Evolutionary conservation across 2,797 vertebrate genomes (phyloP).

Genomic region (Microhierax caerulescens): DNA sequence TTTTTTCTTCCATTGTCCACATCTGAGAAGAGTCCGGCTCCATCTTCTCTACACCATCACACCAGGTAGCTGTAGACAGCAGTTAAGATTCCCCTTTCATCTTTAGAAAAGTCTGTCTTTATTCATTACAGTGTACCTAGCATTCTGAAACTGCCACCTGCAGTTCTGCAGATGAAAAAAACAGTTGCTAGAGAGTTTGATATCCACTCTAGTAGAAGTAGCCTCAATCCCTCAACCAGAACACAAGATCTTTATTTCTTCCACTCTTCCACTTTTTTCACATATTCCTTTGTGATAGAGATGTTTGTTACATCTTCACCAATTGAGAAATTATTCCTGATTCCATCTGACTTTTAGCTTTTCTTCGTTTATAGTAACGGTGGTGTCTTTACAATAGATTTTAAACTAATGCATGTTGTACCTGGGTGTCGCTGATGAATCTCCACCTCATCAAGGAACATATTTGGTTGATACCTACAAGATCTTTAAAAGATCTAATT

Average conservation of each 20-base stretch:
- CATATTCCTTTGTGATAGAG: not conserved
- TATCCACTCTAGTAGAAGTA: not conserved
- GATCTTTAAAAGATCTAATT: not conserved
- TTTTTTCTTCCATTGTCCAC: not conserved
- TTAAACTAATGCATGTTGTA: not conserved
- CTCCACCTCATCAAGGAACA: not conserved
- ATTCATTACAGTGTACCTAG: not conserved
- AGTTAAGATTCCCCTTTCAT: not conserved
- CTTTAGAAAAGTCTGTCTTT: not conserved
- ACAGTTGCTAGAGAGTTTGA: not conserved
- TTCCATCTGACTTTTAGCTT: not conserved
- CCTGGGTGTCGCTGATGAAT: not conserved
- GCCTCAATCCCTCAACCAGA: not conserved
- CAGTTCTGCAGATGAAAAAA: not conserved
- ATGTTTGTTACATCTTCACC: not conserved
- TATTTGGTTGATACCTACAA: not conserved
- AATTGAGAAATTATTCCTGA: not conserved
- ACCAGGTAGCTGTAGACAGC: not conserved
- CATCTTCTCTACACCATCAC: not conserved
- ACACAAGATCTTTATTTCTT: not conserved
- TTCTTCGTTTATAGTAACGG: not conserved
- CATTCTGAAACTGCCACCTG: not conserved
- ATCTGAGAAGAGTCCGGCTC: too few relatives aligned
- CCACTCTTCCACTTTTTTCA: not conserved
- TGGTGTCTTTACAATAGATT: not conserved